These are phyloP conservation scores for Melanostoma scalare DNA, from an alignment of 2,888 invertebrate species.

Conservation along the genomic window DNA sequence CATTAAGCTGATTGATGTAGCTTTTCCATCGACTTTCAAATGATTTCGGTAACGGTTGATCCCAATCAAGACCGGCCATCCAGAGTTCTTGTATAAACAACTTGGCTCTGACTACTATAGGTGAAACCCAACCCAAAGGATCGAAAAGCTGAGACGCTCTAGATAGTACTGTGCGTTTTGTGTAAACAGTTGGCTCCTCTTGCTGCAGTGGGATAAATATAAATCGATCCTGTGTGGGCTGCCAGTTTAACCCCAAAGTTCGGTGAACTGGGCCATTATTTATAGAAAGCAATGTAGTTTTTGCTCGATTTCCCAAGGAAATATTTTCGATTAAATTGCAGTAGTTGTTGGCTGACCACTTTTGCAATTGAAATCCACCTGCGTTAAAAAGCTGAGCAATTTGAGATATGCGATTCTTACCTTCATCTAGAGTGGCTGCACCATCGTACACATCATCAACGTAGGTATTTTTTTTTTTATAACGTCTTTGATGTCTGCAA, in stretches of 20 bases:
- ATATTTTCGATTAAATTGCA: too few relatives aligned
- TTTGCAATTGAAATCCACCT: too few relatives aligned
- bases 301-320: not conserved
- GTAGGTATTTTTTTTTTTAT: constrained; percentile 7
- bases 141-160: constrained; percentile 26
- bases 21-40: constrained; percentile 16
- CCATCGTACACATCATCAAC: not conserved
- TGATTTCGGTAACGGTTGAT: constrained; percentile 15
- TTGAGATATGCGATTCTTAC: constrained; percentile 26
- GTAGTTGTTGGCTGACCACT: too few relatives aligned
- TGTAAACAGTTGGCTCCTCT: not conserved
- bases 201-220: constrained; percentile 20
- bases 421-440: not conserved
- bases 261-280: constrained; percentile 19
- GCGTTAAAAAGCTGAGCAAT: not conserved
- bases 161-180: constrained; percentile 21
- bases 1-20: constrained; percentile 21
- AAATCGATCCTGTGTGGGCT: not conserved
- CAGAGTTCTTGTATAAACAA: constrained; percentile 29
- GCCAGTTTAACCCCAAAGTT: constrained; percentile 24
- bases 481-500: not conserved
- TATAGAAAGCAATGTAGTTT: constrained; percentile 16
- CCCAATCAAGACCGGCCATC: constrained; percentile 16
- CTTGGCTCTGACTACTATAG: constrained; percentile 20
- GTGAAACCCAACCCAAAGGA: constrained; percentile 33